Evolutionary conservation across 2,797 vertebrate genomes (phyloP).

Genomic region (Sebastes iracundus): DNA sequence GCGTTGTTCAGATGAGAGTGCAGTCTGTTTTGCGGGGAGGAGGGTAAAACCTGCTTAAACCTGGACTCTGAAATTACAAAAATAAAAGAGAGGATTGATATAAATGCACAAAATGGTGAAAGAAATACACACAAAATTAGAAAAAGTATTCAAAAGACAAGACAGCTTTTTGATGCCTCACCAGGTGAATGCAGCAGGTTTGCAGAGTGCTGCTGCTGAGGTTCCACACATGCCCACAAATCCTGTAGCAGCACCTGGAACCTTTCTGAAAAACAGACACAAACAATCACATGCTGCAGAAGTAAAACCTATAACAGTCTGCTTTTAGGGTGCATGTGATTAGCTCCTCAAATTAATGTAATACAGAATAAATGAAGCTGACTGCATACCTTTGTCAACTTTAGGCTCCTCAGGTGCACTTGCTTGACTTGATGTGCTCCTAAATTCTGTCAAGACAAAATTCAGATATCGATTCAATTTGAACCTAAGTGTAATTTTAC

Average conservation of each 20-base stretch:
- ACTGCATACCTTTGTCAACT: conserved; percentile 90
- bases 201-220: conserved; percentile 65
- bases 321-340: neutral
- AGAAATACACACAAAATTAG: neutral
- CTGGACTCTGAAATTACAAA: conserved; percentile 54
- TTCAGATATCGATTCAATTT: neutral
- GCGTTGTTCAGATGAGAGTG: neutral
- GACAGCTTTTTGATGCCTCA: conserved; percentile 23
- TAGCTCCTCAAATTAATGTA: neutral
- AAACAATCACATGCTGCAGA: neutral
- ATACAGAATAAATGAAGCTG: neutral
- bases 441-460: conserved; percentile 76
- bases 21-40: conserved; percentile 17
- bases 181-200: conserved; percentile 59
- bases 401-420: conserved; percentile 75
- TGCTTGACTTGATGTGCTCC: conserved; percentile 85
- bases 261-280: conserved; percentile 82
- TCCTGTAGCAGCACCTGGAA: conserved; percentile 87
- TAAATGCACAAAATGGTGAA: neutral
- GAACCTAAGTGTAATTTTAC: neutral
- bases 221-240: conserved; percentile 92
- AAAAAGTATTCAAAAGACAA: neutral
- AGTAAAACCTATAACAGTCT: neutral
- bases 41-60: neutral
- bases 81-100: neutral